These are phyloP conservation scores for Leptopilina drosophilae DNA, from an alignment of 2,888 invertebrate species.

Conservation along the genomic window DNA sequence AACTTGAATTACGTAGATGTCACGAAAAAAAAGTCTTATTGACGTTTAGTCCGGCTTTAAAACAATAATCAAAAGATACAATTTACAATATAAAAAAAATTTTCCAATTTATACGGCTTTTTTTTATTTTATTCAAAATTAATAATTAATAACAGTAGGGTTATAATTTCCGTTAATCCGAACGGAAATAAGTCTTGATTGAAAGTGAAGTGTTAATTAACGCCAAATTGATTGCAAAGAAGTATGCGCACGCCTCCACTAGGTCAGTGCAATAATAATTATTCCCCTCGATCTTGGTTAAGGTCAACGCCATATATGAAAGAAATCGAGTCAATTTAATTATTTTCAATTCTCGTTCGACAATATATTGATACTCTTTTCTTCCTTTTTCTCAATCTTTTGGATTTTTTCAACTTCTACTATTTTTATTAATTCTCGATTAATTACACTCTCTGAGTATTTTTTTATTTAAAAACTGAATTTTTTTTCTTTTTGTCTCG, in stretches of 20 bases:
- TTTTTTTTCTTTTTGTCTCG: no score
- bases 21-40: slow-evolving; percentile 13
- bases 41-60: not conserved
- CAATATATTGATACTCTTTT: not conserved
- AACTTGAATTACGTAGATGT: slow-evolving; percentile 29
- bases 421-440: no score
- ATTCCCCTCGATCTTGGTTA: slow-evolving; percentile 28
- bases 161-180: not conserved
- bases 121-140: not conserved
- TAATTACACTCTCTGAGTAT: no score
- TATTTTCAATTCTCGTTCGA: not conserved
- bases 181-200: slow-evolving; percentile 3
- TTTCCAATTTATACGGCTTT: not conserved
- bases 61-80: not conserved
- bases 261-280: slow-evolving; percentile 21
- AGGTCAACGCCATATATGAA: slow-evolving; percentile 11
- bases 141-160: not conserved
- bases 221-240: slow-evolving; percentile 28
- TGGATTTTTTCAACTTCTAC: no score
- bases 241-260: slow-evolving; percentile 10
- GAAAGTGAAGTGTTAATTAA: slow-evolving; percentile 9
- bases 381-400: no score
- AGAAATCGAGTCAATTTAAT: slow-evolving; percentile 15
- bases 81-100: not conserved
- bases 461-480: no score